These are phyloP conservation scores for Conus canariensis DNA, from an alignment of 2,888 invertebrate genomes.

Conservation along the genomic window DNA sequence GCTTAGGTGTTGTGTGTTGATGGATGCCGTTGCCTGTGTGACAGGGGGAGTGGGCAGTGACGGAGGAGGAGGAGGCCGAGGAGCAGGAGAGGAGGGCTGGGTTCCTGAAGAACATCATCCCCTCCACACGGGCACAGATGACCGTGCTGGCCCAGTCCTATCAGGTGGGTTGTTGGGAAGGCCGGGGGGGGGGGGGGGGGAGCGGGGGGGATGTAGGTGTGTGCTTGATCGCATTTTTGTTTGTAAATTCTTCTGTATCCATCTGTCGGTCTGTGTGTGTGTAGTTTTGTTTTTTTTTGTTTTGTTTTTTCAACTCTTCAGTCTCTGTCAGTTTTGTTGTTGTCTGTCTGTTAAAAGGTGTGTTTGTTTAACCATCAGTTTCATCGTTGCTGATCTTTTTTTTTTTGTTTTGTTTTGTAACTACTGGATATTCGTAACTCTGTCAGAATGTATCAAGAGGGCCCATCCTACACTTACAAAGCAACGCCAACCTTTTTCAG, in stretches of 20 bases:
- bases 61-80: conserved; percentile 82
- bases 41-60: conserved; percentile 82
- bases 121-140: conserved; percentile 83
- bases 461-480: too few species aligned
- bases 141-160: conserved; percentile 87
- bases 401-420: too few species aligned
- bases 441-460: too few species aligned
- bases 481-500: too few species aligned
- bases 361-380: too few species aligned
- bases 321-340: too few species aligned
- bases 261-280: background rate
- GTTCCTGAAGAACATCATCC: conserved; percentile 83
- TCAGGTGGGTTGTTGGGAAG: conserved; percentile 81
- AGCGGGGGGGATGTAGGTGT: background rate
- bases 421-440: too few species aligned
- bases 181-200: background rate
- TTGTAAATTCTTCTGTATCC: background rate
- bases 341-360: too few species aligned
- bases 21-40: background rate
- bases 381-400: too few species aligned
- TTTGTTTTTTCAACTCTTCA: too few species aligned
- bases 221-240: background rate
- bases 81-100: conserved; percentile 82
- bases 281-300: too few species aligned
- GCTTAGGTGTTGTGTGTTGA: too few species aligned